phyloP scores from a whole-genome alignment of 2,797 vertebrate species.

The Sebastes taczanowskii region DNA sequence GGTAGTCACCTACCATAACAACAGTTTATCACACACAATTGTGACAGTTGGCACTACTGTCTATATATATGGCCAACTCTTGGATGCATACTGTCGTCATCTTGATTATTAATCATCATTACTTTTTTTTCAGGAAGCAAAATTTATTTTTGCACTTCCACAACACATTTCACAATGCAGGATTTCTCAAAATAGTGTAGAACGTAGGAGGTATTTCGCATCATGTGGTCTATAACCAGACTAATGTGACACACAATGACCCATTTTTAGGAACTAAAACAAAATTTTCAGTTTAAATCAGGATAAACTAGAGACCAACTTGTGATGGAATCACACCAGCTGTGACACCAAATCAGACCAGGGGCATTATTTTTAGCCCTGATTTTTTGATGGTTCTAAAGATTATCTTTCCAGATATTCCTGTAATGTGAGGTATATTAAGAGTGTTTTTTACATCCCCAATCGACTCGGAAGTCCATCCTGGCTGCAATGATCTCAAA shows the following conservation, averaged over 20 bases:
- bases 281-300: background rate
- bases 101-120: background rate
- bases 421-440: background rate
- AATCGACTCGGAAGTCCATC: too few relatives aligned
- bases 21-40: background rate
- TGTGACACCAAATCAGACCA: background rate
- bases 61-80: background rate
- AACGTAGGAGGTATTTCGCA: background rate
- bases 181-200: background rate
- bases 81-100: background rate
- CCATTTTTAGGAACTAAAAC: constrained; percentile 3
- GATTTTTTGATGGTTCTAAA: too few relatives aligned
- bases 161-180: background rate
- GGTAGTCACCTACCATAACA: background rate
- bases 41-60: background rate
- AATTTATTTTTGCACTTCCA: background rate
- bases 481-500: too few relatives aligned
- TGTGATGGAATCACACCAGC: background rate
- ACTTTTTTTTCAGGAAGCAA: background rate
- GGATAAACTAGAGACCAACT: background rate
- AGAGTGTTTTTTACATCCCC: background rate
- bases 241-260: background rate
- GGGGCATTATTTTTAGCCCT: background rate
- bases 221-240: background rate
- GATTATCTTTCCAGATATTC: too few relatives aligned